A percentile compares a stretch with the other conserved stretches of the same genome.
phyloP scores from a whole-genome alignment of 2,113 vertebrate genomes.

The Baryphthengus martii region DNA sequence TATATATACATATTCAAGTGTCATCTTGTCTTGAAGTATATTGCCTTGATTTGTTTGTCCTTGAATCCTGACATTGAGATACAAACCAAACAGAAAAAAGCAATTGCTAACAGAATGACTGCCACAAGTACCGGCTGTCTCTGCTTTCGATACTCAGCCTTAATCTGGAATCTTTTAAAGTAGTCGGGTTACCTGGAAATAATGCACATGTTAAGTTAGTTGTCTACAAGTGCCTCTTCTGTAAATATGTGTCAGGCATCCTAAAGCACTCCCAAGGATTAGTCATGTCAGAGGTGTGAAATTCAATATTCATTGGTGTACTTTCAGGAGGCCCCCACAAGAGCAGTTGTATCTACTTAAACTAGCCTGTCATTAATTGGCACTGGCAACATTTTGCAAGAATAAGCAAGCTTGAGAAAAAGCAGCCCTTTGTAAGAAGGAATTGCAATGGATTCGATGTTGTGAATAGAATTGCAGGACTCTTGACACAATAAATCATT shows the following conservation, averaged over 20 bases:
- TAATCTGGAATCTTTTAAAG: background rate
- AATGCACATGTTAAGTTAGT: background rate
- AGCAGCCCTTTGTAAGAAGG: background rate
- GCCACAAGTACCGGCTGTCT: background rate
- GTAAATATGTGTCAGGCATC: background rate
- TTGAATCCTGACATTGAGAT: background rate
- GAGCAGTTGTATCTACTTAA: background rate
- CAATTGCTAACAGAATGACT: background rate
- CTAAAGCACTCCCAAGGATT: background rate
- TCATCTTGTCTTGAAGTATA: background rate
- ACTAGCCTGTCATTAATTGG: background rate
- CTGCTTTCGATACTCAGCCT: background rate
- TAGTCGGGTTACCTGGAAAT: background rate
- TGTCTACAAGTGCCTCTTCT: background rate
- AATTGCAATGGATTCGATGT: background rate
- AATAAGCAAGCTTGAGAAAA: background rate
- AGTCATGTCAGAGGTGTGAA: constrained; percentile 24
- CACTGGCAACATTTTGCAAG: background rate
- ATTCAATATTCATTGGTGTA: background rate
- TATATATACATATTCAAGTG: background rate
- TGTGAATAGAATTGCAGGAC: background rate
- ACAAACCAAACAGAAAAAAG: background rate
- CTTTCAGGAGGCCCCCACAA: background rate
- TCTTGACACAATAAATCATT: background rate
- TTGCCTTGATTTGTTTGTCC: background rate